Base-by-base conservation (phyloP, 2,888 invertebrate genomes). In the Trilocha varians region DNA sequence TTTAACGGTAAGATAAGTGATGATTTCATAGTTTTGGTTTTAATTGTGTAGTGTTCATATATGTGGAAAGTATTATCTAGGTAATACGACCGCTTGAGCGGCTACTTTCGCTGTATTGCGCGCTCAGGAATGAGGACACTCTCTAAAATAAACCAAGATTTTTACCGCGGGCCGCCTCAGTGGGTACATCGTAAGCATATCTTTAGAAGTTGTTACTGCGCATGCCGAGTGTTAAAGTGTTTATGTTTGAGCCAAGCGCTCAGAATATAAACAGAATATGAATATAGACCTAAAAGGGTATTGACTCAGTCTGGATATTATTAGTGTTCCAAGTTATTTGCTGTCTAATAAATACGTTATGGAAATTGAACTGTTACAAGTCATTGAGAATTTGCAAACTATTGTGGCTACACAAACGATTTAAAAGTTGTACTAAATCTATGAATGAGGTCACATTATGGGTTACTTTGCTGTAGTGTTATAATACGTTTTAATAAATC, bases 91-190 rank as follows among this genome's bases (percentile, higher is more conserved):
- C 62, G 67, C 53, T 51, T 47, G 53, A 62, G 58, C 58, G 52
- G 65, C 64, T 69, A 78, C 77, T 78, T 79, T 78, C 75, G 62
- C 75, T 70, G 58, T 55, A 58, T 45, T 53, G 53, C 56, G 59
- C 63, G 59, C 62, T 59, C 57, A 62, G 61, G 64, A 80, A 80
- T 77, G 79, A 70, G 80, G 77, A 63, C 69, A 63, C 57, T 71
- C 68, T 77, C 70, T 70, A 77, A 74, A 74, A 77, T 76, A 78
- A 74, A 65, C 74, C 53, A 53, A 46, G 62, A 62, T 76, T 76
- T 78, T 77, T 72, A 66, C 57, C 59, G 65, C 59, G 44, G 38
- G 48, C 46, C 47, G 60, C 62, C 64, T 66, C 59, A 61, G n/a
- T n/a, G n/a, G n/a, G 61, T 56, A 44, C 49, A 47, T 52, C 41